Evolutionary conservation across 2,888 invertebrate species (phyloP), one percentile per base, ranked within the genome.

Genomic region (Belgica antarctica): DNA sequence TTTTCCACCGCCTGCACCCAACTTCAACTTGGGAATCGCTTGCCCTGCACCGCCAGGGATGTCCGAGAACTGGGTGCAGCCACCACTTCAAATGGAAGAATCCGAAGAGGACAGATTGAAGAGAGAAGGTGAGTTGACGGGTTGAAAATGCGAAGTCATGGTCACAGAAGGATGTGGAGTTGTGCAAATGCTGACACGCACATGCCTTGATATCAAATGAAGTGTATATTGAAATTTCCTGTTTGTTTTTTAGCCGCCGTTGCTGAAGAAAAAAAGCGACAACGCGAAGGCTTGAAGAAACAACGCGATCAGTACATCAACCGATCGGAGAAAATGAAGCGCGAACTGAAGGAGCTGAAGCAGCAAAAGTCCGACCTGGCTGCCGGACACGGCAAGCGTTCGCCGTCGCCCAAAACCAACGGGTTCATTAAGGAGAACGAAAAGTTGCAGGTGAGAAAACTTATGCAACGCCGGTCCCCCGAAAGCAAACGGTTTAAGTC

Each of bases 271-370:
- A 86, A 89, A 78, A 88, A 89, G 75, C 90, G 90, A 74, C 92
- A 92, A 78, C 89, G 89, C 77, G 89, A 89, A 5, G 89, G 90
- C 71, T 79, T 93, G 73, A 85, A 87, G 24, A 89, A 88, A 75
- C 92, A 93, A 76, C 86, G 92, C 10, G 89, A 90, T 76, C 91
- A 90, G 75, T 93, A 92, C 79, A 85, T 89, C 72, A 87, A 86
- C 78, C 91, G 92, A 78, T 86, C 88, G 0, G 80, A 82, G 1
- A 85, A 88, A 41, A 81, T 93, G 70, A 88, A 89, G 75, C 86
- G 89, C 73, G 92, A 93, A 79, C 81, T 92, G 74, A 89, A 90
- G 75, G 87, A 89, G 61, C 80, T 93, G 36, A 87, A 89, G 75
- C 87, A 88, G 66, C 92, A 93, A 77, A 88, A 89, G 72, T 87